A percentile compares a stretch with the other conserved stretches of the same genome.
These are phyloP conservation scores for Chionodraco myersi DNA, from an alignment of 2,113 vertebrate species.

Conservation along the genomic window DNA sequence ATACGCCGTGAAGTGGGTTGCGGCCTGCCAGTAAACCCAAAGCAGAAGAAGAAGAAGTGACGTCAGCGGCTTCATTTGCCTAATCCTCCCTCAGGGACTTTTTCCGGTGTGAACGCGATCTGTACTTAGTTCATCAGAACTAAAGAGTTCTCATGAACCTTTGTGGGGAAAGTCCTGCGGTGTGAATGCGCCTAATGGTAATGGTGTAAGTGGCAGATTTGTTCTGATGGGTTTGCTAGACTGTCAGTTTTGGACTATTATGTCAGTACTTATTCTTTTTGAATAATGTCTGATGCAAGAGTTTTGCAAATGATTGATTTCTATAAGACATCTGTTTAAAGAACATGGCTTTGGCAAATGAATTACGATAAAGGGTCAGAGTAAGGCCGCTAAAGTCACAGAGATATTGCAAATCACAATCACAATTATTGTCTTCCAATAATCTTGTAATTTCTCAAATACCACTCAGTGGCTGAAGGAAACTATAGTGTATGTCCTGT, in stretches of 20 bases:
- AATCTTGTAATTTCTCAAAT: not conserved
- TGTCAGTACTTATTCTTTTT: not conserved
- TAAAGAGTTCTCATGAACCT: too few relatives aligned
- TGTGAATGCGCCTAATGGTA: not conserved
- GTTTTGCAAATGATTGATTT: not conserved
- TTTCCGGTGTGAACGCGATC: too few relatives aligned
- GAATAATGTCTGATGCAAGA: not conserved
- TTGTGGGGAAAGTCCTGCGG: too few relatives aligned
- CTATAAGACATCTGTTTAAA: not conserved
- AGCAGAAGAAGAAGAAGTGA: too few relatives aligned
- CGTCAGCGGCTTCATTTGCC: too few relatives aligned
- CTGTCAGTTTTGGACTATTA: not conserved
- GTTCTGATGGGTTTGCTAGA: not conserved
- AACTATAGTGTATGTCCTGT: not conserved
- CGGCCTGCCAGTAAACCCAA: too few relatives aligned
- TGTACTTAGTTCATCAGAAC: too few relatives aligned
- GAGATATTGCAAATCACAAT: not conserved
- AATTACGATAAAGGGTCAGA: not conserved
- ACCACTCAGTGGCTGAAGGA: not conserved
- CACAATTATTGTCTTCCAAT: not conserved
- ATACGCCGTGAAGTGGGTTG: too few relatives aligned
- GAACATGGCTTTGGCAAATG: not conserved
- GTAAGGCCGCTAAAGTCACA: too few relatives aligned
- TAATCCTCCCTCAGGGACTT: too few relatives aligned
- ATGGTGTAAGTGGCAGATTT: constrained; percentile 6